Base-by-base conservation (phyloP, 2,797 vertebrate species). In the Eptatretus atami region DNA sequence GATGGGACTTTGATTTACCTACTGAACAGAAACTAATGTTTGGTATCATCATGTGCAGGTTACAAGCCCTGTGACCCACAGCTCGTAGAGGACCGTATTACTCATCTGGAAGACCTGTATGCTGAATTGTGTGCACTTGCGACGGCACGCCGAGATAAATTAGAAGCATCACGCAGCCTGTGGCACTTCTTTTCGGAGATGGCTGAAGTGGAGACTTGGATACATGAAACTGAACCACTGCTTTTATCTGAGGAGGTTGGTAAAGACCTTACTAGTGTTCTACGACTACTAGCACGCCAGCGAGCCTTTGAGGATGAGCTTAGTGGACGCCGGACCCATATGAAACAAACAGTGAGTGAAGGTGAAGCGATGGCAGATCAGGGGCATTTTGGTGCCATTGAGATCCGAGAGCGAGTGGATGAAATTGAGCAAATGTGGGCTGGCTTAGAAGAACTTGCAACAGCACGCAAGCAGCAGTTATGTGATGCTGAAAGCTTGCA, bases 161-260 rank as follows among this genome's bases (percentile, higher is more conserved):
- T 96, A 1, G 88, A 94, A 70, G 90, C 95, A 71, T 95, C 86
- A 1, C 81, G 90, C 1, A 84, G 87, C 65, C 83, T 96, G 66
- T 96, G 90, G 90, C 95, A 93, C 70, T 96, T 96, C 76, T 95
- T 96, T 78, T 96, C 88, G 90, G 90, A 96, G 70, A 96, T 95
- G 90, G 90, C 90, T 0, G 90, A 96, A 70, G 88, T 95, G 70
- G 90, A 94, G 70, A 83, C 87, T 52, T 98, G 90, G 90, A 93
- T 98, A 70, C 73, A 85, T 15, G 90, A 98, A 73, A 93, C 95
- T 71, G 90, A 98, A 70, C 85, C 95, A 77, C 93, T 98, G 69
- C 72, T 98, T 65, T 92, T 86, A 24, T 88, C 80, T 0, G 88
- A 94, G 63, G 90, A 98, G 69, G 87, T 78, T 0, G 90, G 90